Percentiles rank a stretch among this genome's conserved stretches.
These are phyloP conservation scores for Pterocles orientalis DNA, from an alignment of 2,113 vertebrate genomes.

Conservation along the genomic window DNA sequence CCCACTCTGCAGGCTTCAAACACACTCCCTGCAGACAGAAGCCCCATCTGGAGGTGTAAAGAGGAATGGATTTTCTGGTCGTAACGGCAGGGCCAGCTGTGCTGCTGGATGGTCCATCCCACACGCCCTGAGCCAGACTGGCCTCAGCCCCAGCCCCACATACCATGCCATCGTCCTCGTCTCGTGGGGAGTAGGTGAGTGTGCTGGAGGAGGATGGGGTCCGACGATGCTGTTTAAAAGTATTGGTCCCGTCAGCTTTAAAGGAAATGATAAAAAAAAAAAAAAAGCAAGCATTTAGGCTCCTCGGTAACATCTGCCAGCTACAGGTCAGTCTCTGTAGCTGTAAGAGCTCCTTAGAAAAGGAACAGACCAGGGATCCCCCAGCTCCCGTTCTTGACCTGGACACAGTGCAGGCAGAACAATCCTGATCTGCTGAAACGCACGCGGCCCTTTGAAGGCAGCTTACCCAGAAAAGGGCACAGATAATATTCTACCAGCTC, in stretches of 20 bases:
- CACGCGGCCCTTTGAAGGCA: fast-evolving
- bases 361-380: background rate
- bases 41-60: constrained; percentile 48
- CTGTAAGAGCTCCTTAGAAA: background rate
- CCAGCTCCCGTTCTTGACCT: background rate
- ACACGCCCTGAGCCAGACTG: background rate
- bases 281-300: background rate
- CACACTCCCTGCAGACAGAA: background rate
- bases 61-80: background rate
- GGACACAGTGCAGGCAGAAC: background rate
- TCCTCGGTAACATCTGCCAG: background rate
- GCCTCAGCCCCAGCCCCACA: background rate
- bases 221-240: constrained; percentile 92
- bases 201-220: constrained; percentile 95
- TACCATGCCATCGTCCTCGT: constrained; percentile 97
- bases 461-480: background rate
- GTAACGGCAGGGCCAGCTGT: background rate
- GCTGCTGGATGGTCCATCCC: background rate
- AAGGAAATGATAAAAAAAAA: background rate
- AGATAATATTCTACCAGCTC: background rate
- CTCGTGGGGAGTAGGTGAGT: constrained; percentile 89
- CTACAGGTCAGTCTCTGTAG: background rate
- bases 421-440: background rate
- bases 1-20: background rate
- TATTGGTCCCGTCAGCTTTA: constrained; percentile 84